Evolutionary conservation across 92 coral and sea anemone genomes (phyloP), one percentile per base, ranked within the genome.

Genomic region (Scolanthus callimorphus): DNA sequence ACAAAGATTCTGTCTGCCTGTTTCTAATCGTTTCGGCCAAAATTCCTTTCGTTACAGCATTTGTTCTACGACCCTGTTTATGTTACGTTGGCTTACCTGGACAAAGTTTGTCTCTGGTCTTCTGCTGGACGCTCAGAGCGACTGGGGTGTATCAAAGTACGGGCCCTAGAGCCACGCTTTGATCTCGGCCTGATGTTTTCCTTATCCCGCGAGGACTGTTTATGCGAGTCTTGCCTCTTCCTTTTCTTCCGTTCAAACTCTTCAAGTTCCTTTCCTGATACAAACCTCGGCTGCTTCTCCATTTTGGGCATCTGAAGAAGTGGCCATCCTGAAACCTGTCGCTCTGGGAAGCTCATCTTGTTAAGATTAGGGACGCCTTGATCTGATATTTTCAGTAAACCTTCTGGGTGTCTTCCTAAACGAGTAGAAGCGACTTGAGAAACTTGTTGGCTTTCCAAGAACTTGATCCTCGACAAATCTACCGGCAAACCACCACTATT

Each of bases 241-340:
- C 60, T 60, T 2, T 60, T 51, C 31, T 59, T 71, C 77, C 59
- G 60, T 49, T 86, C 89, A 55, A 76, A 86, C 9, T 78, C 89
- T 34, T 67, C 61, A 30, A 86, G 61, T 12, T 4, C 56, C 26
- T 81, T 79, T 25, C 65, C 52, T 19, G 95, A 83, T 9, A 86
- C 79, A 37, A 86, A 77, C 45, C 22, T 59, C 10, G 95, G 85
- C 25, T 57, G 25, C 31, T 28, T 66, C 17, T 59, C 62, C 43
- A 38, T 41, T 66, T 67, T 65, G 4, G 81, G 82, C 47, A 74
- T 46, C 27, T 65, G 88, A 11, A 86, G 77, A 23, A 86, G 59
- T 11, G 84, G 79, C 85, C 75, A 76, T 3, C 59, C 64, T 12
- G 54, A 20, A 2, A n/a, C n/a, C n/a, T 34, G 41, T 34, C 15